Conservation (phyloP, 2,888 invertebrate genomes). For the Euphydryas editha region DNA sequence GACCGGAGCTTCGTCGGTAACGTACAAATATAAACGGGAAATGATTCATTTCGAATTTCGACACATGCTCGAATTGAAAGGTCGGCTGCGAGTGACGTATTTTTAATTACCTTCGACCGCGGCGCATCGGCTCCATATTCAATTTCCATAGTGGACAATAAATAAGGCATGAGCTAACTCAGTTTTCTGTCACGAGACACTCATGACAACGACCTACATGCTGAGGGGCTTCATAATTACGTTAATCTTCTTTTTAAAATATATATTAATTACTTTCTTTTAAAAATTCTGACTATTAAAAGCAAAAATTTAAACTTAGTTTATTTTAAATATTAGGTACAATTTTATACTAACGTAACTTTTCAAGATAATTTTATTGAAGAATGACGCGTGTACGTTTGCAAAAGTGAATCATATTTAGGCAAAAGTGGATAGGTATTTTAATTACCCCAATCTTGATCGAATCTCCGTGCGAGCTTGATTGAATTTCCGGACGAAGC, state of each 20-base stretch:
- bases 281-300: background rate
- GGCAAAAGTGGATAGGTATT: constrained; percentile 68
- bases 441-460: constrained; percentile 81
- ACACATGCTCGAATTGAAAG: constrained; percentile 80
- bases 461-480: constrained; percentile 77
- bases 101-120: constrained; percentile 81
- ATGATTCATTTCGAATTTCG: constrained; percentile 81
- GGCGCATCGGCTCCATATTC: constrained; percentile 68
- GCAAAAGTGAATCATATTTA: constrained; percentile 44
- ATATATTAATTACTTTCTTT: background rate
- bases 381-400: background rate
- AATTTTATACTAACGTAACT: no score
- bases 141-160: constrained; percentile 77
- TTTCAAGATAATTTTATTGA: background rate
- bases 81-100: constrained; percentile 81
- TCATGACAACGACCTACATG: constrained; percentile 42
- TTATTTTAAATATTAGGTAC: no score
- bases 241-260: constrained; percentile 4
- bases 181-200: constrained; percentile 38
- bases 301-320: no score
- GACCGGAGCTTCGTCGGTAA: constrained; percentile 49
- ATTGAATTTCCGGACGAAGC: constrained; percentile 79
- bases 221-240: constrained; percentile 7
- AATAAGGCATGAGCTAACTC: constrained; percentile 63
- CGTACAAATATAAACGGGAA: constrained; percentile 75